phyloP scores from a whole-genome alignment of 2,888 invertebrate species.

The Ferrisia virgata region DNA sequence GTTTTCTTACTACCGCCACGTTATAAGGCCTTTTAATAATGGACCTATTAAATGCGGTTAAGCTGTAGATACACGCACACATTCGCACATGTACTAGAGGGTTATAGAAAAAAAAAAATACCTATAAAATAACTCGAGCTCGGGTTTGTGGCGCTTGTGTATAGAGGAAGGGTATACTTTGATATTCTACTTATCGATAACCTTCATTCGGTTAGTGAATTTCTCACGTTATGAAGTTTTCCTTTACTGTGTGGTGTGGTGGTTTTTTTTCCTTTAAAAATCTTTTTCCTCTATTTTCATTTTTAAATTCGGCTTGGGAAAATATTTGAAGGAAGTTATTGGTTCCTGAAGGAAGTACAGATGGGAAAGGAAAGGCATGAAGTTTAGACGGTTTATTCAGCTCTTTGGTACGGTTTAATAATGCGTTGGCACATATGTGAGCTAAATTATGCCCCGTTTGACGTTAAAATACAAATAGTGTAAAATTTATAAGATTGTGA shows the following conservation, averaged over 20 bases:
- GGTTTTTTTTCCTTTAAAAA: no score
- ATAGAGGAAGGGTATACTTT: background rate
- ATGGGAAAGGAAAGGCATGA: no score
- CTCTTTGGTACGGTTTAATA: no score
- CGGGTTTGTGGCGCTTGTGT: background rate
- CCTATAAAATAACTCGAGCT: background rate
- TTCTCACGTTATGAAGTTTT: background rate
- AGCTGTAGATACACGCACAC: background rate
- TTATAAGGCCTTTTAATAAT: slow-evolving; percentile 14
- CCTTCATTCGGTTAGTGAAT: background rate
- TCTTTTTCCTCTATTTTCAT: background rate
- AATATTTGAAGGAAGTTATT: no score
- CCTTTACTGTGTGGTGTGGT: background rate
- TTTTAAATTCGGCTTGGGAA: no score
- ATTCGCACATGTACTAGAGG: background rate
- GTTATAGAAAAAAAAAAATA: background rate
- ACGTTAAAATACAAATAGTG: no score
- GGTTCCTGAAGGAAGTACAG: no score
- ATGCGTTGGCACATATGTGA: no score
- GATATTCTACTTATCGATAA: slow-evolving; percentile 14
- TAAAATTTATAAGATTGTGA: no score
- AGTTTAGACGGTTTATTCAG: no score
- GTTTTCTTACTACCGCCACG: slow-evolving; percentile 24
- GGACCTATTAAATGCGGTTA: slow-evolving; percentile 14
- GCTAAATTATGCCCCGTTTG: no score